A percentile compares a stretch with the other conserved stretches of the same genome.
These are phyloP conservation scores for Villa cingulata DNA, from an alignment of 2,888 invertebrate genomes.

Conservation along the genomic window DNA sequence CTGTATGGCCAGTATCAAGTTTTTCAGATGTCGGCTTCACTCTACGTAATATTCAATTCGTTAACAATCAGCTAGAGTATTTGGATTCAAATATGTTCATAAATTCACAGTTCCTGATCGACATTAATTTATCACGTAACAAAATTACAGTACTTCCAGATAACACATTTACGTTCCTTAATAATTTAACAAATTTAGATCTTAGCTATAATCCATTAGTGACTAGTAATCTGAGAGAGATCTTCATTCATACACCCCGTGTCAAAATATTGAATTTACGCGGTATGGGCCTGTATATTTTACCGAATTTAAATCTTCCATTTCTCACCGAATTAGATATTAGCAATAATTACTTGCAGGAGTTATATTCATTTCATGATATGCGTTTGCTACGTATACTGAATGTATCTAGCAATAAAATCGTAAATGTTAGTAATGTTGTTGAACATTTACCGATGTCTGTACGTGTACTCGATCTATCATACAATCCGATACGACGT, in stretches of 20 bases:
- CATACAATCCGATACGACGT: constrained; percentile 68
- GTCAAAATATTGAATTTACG: constrained; percentile 64
- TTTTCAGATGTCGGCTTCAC: constrained; percentile 68
- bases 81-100: constrained; percentile 79
- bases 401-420: constrained; percentile 62
- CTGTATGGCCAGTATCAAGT: constrained; percentile 64
- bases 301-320: constrained; percentile 64
- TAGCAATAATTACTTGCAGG: constrained; percentile 60
- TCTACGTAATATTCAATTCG: constrained; percentile 61
- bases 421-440: constrained; percentile 59
- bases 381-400: constrained; percentile 57
- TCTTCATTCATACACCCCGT: constrained; percentile 74
- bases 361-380: constrained; percentile 56
- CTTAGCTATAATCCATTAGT: constrained; percentile 67
- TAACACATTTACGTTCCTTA: constrained; percentile 73
- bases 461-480: constrained; percentile 63
- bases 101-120: constrained; percentile 63
- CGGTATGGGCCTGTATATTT: constrained; percentile 58
- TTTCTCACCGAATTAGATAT: constrained; percentile 68
- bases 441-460: constrained; percentile 58
- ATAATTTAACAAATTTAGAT: constrained; percentile 63
- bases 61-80: constrained; percentile 69
- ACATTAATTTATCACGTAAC: constrained; percentile 65
- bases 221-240: constrained; percentile 72
- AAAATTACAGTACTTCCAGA: constrained; percentile 73